Percentiles rank a stretch among this genome's conserved stretches.
Conservation (phyloP, 1,140 invertebrate species). For the Chlorops oryzae region DNA sequence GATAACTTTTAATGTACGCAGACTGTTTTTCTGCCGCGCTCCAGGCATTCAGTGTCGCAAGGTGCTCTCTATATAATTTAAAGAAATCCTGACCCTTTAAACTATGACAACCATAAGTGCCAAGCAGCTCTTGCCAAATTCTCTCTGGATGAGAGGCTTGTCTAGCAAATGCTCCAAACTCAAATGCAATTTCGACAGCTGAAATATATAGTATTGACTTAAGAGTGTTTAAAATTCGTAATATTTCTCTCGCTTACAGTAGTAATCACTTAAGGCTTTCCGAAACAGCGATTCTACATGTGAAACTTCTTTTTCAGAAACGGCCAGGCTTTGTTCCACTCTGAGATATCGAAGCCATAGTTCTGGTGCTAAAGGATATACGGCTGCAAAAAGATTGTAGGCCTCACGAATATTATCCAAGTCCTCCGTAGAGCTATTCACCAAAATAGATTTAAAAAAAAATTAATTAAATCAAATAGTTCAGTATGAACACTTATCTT, state of each 20-base stretch:
- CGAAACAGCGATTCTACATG: constrained; percentile 15
- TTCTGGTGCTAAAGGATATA: constrained; percentile 19
- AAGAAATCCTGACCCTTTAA: constrained; percentile 17
- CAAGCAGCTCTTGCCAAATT: constrained; percentile 20
- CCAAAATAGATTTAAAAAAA: too few relatives aligned
- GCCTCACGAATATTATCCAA: constrained; percentile 18
- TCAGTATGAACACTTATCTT: not conserved
- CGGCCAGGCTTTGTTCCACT: constrained; percentile 15
- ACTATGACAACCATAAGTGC: constrained; percentile 18
- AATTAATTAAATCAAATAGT: not conserved
- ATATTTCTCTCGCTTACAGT: constrained; percentile 10
- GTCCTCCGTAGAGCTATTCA: constrained; percentile 13
- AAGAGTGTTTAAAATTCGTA: constrained; percentile 1
- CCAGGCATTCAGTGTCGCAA: not conserved
- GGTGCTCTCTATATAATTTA: constrained; percentile 14
- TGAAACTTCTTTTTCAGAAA: constrained; percentile 14
- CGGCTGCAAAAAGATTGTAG: constrained; percentile 16
- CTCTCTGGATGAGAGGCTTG: constrained; percentile 3
- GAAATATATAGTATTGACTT: constrained; percentile 2
- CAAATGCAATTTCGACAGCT: constrained; percentile 16
- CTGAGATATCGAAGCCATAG: constrained; percentile 19
- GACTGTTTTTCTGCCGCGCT: constrained; percentile 11
- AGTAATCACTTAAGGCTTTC: constrained; percentile 21
- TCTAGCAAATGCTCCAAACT: constrained; percentile 14
- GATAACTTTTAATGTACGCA: constrained; percentile 28